A percentile compares a stretch with the other conserved stretches of the same genome.
Conservation (phyloP, 1,140 invertebrate genomes). For the Procambarus clarkii region DNA sequence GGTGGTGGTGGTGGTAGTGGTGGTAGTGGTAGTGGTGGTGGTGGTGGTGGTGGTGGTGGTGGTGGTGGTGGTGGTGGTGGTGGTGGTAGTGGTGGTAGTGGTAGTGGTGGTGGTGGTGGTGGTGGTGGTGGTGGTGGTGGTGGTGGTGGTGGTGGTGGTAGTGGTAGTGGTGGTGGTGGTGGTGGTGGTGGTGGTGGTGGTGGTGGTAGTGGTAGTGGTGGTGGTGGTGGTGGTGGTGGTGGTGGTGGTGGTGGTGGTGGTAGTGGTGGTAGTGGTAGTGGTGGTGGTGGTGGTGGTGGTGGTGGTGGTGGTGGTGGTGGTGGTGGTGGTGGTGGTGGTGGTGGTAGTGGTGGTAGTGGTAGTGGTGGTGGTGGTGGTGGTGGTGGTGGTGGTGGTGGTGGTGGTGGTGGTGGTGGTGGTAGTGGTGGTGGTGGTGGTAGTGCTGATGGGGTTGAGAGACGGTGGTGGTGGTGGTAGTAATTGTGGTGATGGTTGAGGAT, state of each 20-base stretch:
- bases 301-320: background rate
- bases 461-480: no score
- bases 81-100: background rate
- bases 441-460: no score
- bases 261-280: background rate
- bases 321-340: background rate
- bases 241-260: background rate
- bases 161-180: background rate
- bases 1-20: constrained; percentile 4
- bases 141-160: background rate
- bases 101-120: background rate
- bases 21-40: background rate
- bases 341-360: background rate
- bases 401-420: no score
- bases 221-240: background rate
- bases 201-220: background rate
- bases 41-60: background rate
- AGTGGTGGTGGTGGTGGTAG: no score
- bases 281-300: no score
- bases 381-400: no score
- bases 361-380: no score
- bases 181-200: background rate
- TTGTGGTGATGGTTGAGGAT: no score
- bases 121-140: background rate
- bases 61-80: background rate